phyloP scores from a whole-genome alignment of 2,113 vertebrate species.

The Festucalex cinctus region DNA sequence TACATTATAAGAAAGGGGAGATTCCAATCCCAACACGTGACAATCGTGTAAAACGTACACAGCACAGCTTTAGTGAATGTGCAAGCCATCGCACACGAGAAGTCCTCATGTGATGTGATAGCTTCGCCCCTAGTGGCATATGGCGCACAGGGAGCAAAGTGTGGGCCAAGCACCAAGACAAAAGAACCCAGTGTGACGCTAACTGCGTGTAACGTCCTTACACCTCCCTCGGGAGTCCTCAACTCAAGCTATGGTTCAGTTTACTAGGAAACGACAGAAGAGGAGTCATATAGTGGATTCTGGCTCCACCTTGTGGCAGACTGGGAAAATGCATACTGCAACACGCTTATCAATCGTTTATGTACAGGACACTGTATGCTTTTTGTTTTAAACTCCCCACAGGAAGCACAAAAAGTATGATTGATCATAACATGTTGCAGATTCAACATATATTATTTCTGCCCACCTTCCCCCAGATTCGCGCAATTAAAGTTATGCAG shows the following conservation, averaged over 20 bases:
- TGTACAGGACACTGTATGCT: no score
- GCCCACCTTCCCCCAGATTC: no score
- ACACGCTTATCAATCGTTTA: neutral
- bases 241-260: neutral
- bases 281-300: slow-evolving; percentile 32
- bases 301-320: slow-evolving; percentile 49
- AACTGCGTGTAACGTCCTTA: slow-evolving; percentile 51
- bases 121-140: slow-evolving; percentile 43
- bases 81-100: slow-evolving; percentile 42
- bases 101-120: slow-evolving; percentile 54
- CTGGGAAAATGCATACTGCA: neutral
- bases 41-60: neutral
- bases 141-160: slow-evolving; percentile 52
- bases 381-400: no score
- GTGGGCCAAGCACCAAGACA: slow-evolving; percentile 50
- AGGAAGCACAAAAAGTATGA: neutral
- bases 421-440: neutral
- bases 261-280: neutral
- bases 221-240: slow-evolving; percentile 20
- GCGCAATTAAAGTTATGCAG: neutral
- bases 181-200: slow-evolving; percentile 53
- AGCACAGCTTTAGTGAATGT: slow-evolving; percentile 14
- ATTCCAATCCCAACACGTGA: neutral
- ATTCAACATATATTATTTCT: neutral
- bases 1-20: no score